Evolutionary conservation across 2,888 invertebrate genomes (phyloP), one percentile per base, ranked within the genome.

Genomic region (Epirrita christyi): DNA sequence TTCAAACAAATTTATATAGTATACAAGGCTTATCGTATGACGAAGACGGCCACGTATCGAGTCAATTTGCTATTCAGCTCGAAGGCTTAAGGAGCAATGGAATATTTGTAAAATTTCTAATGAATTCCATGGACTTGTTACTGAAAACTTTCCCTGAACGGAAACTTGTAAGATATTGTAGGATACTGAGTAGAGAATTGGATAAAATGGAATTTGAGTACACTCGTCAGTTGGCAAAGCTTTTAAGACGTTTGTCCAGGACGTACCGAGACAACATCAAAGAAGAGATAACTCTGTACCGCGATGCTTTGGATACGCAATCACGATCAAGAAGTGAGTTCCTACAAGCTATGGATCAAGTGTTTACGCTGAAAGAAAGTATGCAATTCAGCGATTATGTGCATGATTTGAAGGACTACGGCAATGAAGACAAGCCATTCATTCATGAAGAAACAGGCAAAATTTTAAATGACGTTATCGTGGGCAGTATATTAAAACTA

Each of bases 61-160:
- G 21, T 6, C 13, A 14, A 14, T 44, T 27, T 38, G 13, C 40
- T 13, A 8, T 13, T n/a, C 48, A 47, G 6, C 44, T 38, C 9
- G 21, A 42, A 29, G n/a, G 8, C 1, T 29, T 34, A 9, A 45
- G 27, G 42, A 49, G 10, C 36, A 42, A 75, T 38, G 78, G 74
- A 5, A 77, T 83, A 36, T 89, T 88, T 47, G 76, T 71, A 56
- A 69, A 43, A 9, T 87, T 89, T 66, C n/a, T 88, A 27, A 69
- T 62, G 29, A 67, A 68, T 6, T 66, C 78, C 7, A 55, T 88
- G 0, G 68, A 76, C 34, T 37, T 80, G 9, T 38, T 88, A 29
- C 67, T 75, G 2, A 70, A 57, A 1, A 56, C 51, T 4, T 79
- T 80, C 48, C 70, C 77, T 4, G 74, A 67, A 29, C 71, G 62